Evolutionary conservation across 1,140 invertebrate genomes (phyloP), one percentile per base, ranked within the genome.

Genomic region (Lordiphosa clarofinis): DNA sequence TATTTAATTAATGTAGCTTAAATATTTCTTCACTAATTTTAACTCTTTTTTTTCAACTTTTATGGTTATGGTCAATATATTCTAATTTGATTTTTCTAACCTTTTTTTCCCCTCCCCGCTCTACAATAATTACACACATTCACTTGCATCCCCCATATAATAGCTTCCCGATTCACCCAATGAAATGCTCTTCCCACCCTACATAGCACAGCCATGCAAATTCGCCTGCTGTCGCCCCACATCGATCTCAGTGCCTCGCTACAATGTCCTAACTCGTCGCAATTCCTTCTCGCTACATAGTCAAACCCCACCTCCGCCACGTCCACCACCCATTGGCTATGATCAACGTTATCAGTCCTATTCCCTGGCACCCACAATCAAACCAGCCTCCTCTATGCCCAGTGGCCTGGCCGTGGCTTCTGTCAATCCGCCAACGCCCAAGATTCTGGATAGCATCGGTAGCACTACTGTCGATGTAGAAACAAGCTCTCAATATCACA

Each of bases 121-220:
- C 50, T 65, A 50, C 71, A 76, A 63, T 47, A 52, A 57, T 44
- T 43, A 56, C 36, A 54, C 60, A 39, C 33, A 75, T 12, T 64
- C 50, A 53, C 40, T 39, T n/a, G 11, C 39, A 52, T 10, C 47
- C 13, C 21, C 13, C 10, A 12, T 36, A 12, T 60, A 65, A 61
- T 56, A 88, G 87, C 71, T 88, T 52, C 84, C 87, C 66, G 87
- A 88, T 50, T 86, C 87, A 66, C 84, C 87, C 50, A 84, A 65
- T 62, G 87, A 88, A 88, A 87, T 88, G 87, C 61, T 88, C 56
- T 88, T 88, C 72, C 87, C 87, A 11, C 87, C 87, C 36, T 87
- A 88, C 48, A 88, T 88, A 38, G 87, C 87, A 56, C 87, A 78
- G 19, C 87, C 87, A 15, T 88, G 87, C 65, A 75, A 88, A 64